These are phyloP conservation scores for Capromys pilorides DNA, from an alignment of 2,797 vertebrate genomes.

Conservation along the genomic window DNA sequence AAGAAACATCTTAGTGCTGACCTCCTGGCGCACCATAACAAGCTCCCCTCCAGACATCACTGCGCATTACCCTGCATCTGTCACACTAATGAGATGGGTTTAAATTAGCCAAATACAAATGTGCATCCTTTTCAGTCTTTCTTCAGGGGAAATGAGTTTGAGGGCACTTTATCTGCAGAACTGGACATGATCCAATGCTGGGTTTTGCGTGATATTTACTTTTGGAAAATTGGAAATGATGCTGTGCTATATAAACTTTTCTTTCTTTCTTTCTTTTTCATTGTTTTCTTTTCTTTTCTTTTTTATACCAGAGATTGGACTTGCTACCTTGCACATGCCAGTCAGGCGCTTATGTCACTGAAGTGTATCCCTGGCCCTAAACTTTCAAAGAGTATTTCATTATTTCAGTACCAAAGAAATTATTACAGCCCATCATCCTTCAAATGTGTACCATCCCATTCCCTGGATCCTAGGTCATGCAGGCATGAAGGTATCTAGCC, in stretches of 20 bases:
- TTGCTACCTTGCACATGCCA: too few species aligned
- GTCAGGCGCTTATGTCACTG: too few species aligned
- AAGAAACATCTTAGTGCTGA: not conserved
- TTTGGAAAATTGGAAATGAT: conserved; percentile 53
- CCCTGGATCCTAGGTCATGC: not conserved
- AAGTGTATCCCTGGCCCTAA: too few species aligned
- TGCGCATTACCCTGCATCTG: conserved; percentile 8
- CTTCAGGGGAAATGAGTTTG: conserved; percentile 51
- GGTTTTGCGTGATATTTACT: conserved; percentile 61
- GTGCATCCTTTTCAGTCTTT: conserved; percentile 45
- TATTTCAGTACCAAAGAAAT: conserved; percentile 28
- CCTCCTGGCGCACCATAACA: not conserved
- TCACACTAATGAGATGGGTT: conserved; percentile 63
- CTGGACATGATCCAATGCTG: conserved; percentile 44
- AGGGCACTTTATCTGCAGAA: conserved; percentile 61
- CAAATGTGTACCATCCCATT: accelerated
- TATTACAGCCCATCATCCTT: not conserved
- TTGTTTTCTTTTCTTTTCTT: too few species aligned
- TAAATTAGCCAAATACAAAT: conserved; percentile 66
- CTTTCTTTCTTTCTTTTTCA: not conserved
- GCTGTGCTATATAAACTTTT: conserved; percentile 41
- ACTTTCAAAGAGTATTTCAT: conserved; percentile 30
- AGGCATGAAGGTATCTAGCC: not conserved
- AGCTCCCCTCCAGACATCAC: conserved; percentile 10
- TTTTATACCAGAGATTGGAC: too few species aligned